Base-by-base conservation (phyloP, 2,113 vertebrate species). In the Collichthys lucidus region DNA sequence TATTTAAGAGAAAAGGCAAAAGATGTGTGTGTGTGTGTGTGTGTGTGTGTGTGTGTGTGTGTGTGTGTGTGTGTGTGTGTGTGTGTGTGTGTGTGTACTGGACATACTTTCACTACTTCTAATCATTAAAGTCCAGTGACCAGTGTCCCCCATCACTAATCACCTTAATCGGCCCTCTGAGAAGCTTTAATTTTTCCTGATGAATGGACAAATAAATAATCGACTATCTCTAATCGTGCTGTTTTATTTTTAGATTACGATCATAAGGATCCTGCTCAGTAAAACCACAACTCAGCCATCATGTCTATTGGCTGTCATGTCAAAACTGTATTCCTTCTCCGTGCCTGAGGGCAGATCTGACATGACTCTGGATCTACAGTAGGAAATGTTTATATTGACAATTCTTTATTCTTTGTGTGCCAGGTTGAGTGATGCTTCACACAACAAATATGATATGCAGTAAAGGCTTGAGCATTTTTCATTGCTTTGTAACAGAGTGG, bases 311-410 rank as follows among this genome's bases (percentile, higher is more conserved):
- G 44, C 12, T 65, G 61, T 61, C 55, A 44, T 74, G 80, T 85
- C 57, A 85, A 66, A 68, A 46, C 7, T 14, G 4, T 11, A 62
- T 73, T 46, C 19, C 52, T 49, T 14, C 22, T 69, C 19, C 2
- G 56, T 62, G 59, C 52, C 74, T 47, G 59, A 17, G 22, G 71
- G 50, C 11, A 78, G 40, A 77, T 68, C 46, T 61, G 56, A 79
- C 80, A 79, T 55, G 61, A 52, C 40, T 70, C 7, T 17, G 4
- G 26, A 74, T 79, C 75, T 63, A 56, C 50, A 72, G 55, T 20
- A 16, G 57, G 44, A 29, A 72, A 61, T 70, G 42, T 69, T 80
- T 61, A 75, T 80, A 72, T 71, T 88, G 79, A 75, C 74, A 84
- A 14, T 57, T 77, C 52, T 55, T 52, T 15, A 31, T 66, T 44